Conservation (phyloP, 2,888 invertebrate species). For the Drosophila heteroneura region DNA sequence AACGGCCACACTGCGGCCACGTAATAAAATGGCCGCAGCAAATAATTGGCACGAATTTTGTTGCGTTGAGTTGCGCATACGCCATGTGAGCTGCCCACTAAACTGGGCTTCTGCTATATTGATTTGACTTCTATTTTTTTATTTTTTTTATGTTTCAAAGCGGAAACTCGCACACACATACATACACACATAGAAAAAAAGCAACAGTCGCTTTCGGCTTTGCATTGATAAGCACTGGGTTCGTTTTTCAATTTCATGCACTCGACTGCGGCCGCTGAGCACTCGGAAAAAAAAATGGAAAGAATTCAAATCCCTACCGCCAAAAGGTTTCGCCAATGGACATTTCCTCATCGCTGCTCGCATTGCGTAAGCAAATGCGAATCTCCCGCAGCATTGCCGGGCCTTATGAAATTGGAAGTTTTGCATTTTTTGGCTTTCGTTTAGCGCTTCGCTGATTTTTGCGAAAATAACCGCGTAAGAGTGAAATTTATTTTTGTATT, state of each 20-base stretch:
- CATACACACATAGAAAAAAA: constrained; percentile 14
- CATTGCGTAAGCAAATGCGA: constrained; percentile 41
- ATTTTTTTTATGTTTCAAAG: constrained; percentile 22
- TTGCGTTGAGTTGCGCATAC: constrained; percentile 9
- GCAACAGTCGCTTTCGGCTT: constrained; percentile 36
- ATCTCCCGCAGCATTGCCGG: constrained; percentile 33
- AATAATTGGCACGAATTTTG: constrained; percentile 59
- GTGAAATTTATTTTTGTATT: not conserved
- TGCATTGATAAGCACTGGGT: constrained; percentile 47
- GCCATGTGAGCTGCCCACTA: constrained; percentile 32
- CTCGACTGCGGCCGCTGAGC: constrained; percentile 53
- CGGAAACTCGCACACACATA: constrained; percentile 4
- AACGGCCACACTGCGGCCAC: constrained; percentile 58
- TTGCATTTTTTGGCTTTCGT: constrained; percentile 25
- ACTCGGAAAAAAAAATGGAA: not conserved
- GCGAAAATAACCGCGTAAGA: constrained; percentile 13
- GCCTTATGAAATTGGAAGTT: constrained; percentile 30
- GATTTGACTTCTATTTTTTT: not conserved
- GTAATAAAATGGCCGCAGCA: constrained; percentile 59
- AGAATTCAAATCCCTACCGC: constrained; percentile 6
- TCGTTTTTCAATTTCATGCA: constrained; percentile 63
- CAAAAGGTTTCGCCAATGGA: constrained; percentile 27
- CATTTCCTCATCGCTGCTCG: constrained; percentile 43
- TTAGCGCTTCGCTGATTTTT: constrained; percentile 28
- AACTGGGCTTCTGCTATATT: constrained; percentile 11